Evolutionary conservation across 2,888 invertebrate species (phyloP), one percentile per base, ranked within the genome.

Genomic region (Plebejus argus): DNA sequence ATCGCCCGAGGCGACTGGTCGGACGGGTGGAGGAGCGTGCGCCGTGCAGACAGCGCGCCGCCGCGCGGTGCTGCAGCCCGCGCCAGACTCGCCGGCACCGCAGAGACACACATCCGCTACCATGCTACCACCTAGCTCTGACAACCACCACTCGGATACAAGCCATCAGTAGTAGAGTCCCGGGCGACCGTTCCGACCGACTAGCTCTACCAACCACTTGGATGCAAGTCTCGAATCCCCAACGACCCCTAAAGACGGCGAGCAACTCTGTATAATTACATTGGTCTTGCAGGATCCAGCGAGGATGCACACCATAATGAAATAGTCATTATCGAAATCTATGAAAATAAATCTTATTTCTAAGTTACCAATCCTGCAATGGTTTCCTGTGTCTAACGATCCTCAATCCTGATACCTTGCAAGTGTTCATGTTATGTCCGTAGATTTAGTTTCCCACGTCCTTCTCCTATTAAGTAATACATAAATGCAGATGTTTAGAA

Each of bases 1-100:
- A 94, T 91, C 86, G 93, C 94, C 93, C 88, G 92, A 90, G 93
- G 90, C 91, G 93, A 93, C 93, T 93, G 91, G 93, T 93, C 90
- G 84, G 90, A 93, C 94, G 91, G 91, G 93, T 92, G 92, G 92
- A 91, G 90, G 91, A 90, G 86, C 87, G 88, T 86, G 28, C 28
- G 28, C 28, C 28, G 28, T 28, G 89, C 91, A 93, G 93, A 93
- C 93, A 90, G 93, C 94, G 93, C 92, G 93, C 92, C 93, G 93
- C 93, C 93, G 90, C 84, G 70, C 39, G 18, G 39, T 86, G 88
- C 82, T 86, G 89, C 89, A 86, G 86, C 89, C 86, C 87, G 85
- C 86, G 88, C 90, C 91, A 93, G 93, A 93, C 94, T 90, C 90
- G 82, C 83, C 86, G 93, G 92, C 93, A 93, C 93, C 93, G 87